Base-by-base conservation (phyloP, 2,113 vertebrate genomes). In the Cacatua alba region DNA sequence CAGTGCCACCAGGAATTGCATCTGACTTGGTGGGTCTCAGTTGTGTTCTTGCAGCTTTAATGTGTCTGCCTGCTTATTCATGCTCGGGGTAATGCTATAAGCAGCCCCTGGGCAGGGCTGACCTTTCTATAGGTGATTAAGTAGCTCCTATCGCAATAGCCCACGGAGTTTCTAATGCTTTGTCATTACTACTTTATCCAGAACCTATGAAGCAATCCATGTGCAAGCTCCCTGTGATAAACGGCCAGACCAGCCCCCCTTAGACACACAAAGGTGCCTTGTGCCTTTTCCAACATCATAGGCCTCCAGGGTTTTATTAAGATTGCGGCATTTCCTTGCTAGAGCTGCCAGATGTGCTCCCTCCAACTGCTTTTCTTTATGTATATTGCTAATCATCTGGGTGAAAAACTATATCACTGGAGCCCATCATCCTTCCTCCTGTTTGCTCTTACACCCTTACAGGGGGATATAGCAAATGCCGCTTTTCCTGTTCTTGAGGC, bases 321-420 rank as follows among this genome's bases (percentile, higher is more conserved):
- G 23, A 19, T 64, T 59, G 77, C 53, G 77, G 67, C 49, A 90
- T 95, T 95, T 92, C 86, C 82, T 82, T 64, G 9, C 78, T 92
- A 64, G 3, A 82, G 86, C 65, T 95, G 82, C 90, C 94, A 92
- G 77, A 92, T 92, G 82, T 95, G 77, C 62, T 95, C 60, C 60
- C 39, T 74, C 49, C 43, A 31, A 48, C 41, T 35, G 75, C 69
- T 49, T 51, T 81, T n/a, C 52, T 57, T 63, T 64, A 37, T 71
- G 48, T 4, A 1, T 52, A 59, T 43, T 57, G 15, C 48, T 78
- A 41, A 78, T 94, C 67, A 63, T 20, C 37, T 52, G 43, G 52
- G 53, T 74, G 86, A 74, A 86, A 69, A 78, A 86, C 39, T 13
- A 11, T 2, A 0, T 17, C 0, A 0, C 17, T 72, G 52, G 59